Base-by-base conservation (phyloP, 1,140 invertebrate species). In the Marisa cornuarietis region DNA sequence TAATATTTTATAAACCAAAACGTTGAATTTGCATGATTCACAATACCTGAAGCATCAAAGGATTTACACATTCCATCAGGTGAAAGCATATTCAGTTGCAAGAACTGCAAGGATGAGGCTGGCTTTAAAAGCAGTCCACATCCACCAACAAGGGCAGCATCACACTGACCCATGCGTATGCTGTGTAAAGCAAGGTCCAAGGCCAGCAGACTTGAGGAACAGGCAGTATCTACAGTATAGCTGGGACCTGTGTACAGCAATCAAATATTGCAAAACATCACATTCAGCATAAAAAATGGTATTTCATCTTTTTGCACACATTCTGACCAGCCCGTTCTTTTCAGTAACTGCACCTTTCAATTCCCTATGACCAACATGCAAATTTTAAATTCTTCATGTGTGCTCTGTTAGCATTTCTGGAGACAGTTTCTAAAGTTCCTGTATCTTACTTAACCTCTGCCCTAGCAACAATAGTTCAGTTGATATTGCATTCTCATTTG, bases 161-260 rank as follows among this genome's bases (percentile, higher is more conserved):
- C 97, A 91, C 97, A 98, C 85, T 96, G 94, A 3, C 96, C 96
- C 51, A 92, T 92, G 63, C 94, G 92, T 71, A 99, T 97, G 22
- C 96, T 95, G 13, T 91, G 89, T 20, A 96, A 92, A 20, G 97
- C 98, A 86, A 98, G 95, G 85, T 96, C 94, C 26, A 99, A 90
- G 3, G 96, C 97, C 87, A 96, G 94, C 87, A 98, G 90, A 73
- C 96, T 96, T 82, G 97, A 98, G 0, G 97, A 98, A 91, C 98
- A 99, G 1, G 98, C 98, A 14, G 98, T 98, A 91, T 99, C 98
- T 11, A 99, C 91, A 9, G 96, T 94, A 90, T 95, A 98, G 90
- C 96, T 98, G 4, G 98, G 98, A 20, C 98, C 95, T 93, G 54
- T 58, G 83, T 69, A 42, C 31, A 42, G 31, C 6, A 42, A 42